Conservation (phyloP, 2,888 invertebrate genomes). For the Megaustenia siamemsis region DNA sequence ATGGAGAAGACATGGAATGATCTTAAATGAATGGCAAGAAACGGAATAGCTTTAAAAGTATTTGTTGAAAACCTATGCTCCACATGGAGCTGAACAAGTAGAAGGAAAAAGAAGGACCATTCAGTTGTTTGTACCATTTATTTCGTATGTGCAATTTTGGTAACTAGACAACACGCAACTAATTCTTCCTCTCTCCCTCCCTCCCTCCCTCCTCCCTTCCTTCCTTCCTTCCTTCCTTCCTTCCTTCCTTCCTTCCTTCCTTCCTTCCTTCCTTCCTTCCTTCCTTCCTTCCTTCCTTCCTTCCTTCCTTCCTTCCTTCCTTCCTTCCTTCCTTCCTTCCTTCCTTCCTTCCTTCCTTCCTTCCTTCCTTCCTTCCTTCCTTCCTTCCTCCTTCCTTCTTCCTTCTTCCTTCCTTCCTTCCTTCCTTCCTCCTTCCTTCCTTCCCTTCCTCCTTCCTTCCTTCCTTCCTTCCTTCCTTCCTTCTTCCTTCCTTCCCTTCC, state of each 20-base stretch:
- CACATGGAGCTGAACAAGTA: too few relatives aligned
- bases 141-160: neutral
- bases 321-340: neutral
- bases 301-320: neutral
- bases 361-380: neutral
- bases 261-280: neutral
- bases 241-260: neutral
- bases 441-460: neutral
- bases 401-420: neutral
- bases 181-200: slow-evolving; percentile 2
- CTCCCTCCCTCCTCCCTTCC: slow-evolving; percentile 15
- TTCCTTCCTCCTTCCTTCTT: neutral
- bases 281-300: neutral
- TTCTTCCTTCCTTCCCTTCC: neutral
- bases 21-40: too few relatives aligned
- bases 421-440: neutral
- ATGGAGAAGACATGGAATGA: too few relatives aligned
- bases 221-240: slow-evolving; percentile 3
- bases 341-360: neutral
- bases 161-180: neutral
- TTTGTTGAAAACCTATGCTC: too few relatives aligned
- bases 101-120: too few relatives aligned
- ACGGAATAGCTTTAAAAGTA: too few relatives aligned
- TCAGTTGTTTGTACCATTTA: too few relatives aligned
- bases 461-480: neutral